Evolutionary conservation across 2,113 vertebrate species (phyloP).

Genomic region (Pterocles gutturalis): DNA sequence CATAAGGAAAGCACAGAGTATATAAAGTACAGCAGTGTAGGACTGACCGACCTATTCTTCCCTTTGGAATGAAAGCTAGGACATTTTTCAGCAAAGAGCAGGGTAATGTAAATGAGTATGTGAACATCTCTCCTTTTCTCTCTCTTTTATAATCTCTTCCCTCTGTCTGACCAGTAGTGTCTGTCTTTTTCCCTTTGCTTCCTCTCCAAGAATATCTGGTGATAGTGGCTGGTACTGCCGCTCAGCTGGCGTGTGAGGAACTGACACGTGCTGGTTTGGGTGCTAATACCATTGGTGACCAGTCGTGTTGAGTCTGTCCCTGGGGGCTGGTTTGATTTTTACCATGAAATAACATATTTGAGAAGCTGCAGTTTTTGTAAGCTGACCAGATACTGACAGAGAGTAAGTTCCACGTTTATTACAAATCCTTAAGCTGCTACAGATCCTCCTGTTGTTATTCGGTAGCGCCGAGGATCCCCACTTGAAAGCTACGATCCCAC

Average conservation of each 20-base stretch:
- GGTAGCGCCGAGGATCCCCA: not conserved
- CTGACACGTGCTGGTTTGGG: not conserved
- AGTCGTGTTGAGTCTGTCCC: not conserved
- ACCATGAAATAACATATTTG: not conserved
- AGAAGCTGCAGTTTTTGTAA: not conserved
- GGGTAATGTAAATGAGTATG: not conserved
- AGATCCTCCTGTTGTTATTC: not conserved
- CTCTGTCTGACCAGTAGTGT: not conserved
- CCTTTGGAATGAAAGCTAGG: not conserved
- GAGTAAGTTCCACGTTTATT: not conserved
- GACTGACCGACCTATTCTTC: not conserved
- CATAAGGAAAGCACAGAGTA: not conserved
- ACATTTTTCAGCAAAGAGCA: not conserved
- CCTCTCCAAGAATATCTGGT: not conserved
- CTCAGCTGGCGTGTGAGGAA: not conserved
- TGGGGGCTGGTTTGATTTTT: slow-evolving; percentile 2
- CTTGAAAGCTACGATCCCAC: not conserved
- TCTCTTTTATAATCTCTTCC: not conserved
- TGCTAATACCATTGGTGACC: not conserved
- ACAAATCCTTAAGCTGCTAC: not conserved
- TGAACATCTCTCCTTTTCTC: not conserved
- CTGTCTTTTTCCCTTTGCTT: not conserved
- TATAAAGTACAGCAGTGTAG: not conserved
- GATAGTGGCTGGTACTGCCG: not conserved
- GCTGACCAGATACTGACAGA: not conserved